These are phyloP conservation scores for Drosophila littoralis DNA, from an alignment of 1,140 invertebrate species.

Conservation along the genomic window DNA sequence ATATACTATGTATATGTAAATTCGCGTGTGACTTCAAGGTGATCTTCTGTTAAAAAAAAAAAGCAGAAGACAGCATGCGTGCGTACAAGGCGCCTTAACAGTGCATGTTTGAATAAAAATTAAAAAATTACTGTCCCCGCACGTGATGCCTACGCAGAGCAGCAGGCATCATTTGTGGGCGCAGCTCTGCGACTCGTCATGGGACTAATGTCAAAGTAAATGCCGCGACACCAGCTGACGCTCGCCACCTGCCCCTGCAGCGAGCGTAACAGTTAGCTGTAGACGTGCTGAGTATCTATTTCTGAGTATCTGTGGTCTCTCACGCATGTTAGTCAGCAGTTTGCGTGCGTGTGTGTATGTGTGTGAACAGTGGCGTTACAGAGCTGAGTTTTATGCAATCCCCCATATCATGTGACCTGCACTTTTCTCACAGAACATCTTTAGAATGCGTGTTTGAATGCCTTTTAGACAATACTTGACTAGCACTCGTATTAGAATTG, in stretches of 20 bases:
- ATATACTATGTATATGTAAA: slow-evolving; percentile 5
- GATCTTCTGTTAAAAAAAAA: slow-evolving; percentile 40
- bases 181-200: slow-evolving; percentile 46
- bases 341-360: slow-evolving; percentile 22
- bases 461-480: slow-evolving; percentile 24
- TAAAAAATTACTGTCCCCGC: slow-evolving; percentile 21
- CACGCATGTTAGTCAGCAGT: slow-evolving; percentile 55
- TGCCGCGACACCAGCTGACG: slow-evolving; percentile 43
- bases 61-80: slow-evolving; percentile 4
- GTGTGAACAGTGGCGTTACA: slow-evolving; percentile 34
- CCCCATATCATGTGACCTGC: slow-evolving; percentile 68
- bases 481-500: slow-evolving; percentile 29
- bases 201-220: slow-evolving; percentile 51
- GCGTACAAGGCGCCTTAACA: background rate
- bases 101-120: slow-evolving; percentile 31
- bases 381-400: slow-evolving; percentile 79
- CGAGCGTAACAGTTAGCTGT: slow-evolving; percentile 51
- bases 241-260: slow-evolving; percentile 47
- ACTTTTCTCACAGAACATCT: slow-evolving; percentile 32
- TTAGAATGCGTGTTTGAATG: background rate
- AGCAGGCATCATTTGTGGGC: slow-evolving; percentile 10
- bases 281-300: slow-evolving; percentile 29
- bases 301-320: slow-evolving; percentile 48
- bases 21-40: slow-evolving; percentile 60
- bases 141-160: slow-evolving; percentile 36